These are phyloP conservation scores for Clarias platycephalus DNA, from an alignment of 2,797 vertebrate species.

Conservation along the genomic window DNA sequence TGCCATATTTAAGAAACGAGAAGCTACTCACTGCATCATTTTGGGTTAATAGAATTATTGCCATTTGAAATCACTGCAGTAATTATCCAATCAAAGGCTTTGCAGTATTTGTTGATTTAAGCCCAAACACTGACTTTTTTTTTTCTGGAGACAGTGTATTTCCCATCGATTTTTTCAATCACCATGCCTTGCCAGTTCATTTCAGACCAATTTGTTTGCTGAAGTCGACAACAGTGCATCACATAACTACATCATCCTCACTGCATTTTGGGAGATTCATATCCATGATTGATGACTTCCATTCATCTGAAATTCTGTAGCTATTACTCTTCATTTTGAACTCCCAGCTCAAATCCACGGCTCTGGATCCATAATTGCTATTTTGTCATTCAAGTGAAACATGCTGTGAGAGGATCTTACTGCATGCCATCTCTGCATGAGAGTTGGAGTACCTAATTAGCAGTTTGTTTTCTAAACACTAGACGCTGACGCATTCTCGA, in stretches of 20 bases:
- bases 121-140: too few species aligned
- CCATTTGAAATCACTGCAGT: too few species aligned
- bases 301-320: slow-evolving; percentile 33
- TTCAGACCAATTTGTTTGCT: slow-evolving; percentile 18
- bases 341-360: background rate
- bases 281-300: slow-evolving; percentile 33
- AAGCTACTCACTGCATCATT: too few species aligned
- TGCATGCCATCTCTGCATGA: background rate
- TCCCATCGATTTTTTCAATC: background rate
- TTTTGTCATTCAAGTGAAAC: slow-evolving; percentile 29
- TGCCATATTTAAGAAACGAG: too few species aligned
- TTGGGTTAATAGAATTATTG: too few species aligned
- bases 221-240: background rate
- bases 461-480: slow-evolving; percentile 44
- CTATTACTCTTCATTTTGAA: slow-evolving; percentile 20
- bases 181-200: slow-evolving; percentile 6
- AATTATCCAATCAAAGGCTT: too few species aligned
- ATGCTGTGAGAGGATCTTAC: slow-evolving; percentile 25
- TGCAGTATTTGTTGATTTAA: too few species aligned
- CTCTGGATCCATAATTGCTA: slow-evolving; percentile 37
- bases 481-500: slow-evolving; percentile 6
- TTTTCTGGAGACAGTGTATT: background rate
- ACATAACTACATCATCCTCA: slow-evolving; percentile 10
- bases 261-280: slow-evolving; percentile 1
- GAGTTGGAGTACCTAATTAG: slow-evolving; percentile 36